phyloP scores from a whole-genome alignment of 2,797 vertebrate genomes.

The Artibeus jamaicensis region DNA sequence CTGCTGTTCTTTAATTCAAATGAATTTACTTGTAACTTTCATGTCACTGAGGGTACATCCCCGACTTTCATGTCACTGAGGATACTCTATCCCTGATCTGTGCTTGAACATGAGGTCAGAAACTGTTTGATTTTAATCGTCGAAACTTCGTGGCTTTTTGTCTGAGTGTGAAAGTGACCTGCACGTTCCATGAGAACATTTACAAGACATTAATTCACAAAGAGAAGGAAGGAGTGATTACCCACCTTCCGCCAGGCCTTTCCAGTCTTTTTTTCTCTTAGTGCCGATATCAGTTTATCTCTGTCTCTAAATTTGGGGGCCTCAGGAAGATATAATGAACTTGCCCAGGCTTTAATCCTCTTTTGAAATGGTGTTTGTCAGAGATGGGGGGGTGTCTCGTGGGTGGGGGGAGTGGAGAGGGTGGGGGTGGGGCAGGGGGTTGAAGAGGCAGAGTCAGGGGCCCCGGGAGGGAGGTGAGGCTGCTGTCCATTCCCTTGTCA shows the following conservation, averaged over 20 bases:
- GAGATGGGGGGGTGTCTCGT: not conserved
- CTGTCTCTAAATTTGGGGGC: not conserved
- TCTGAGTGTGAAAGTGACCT: not conserved
- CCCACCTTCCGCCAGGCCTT: not conserved
- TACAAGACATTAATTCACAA: not conserved
- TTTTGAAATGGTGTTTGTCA: not conserved
- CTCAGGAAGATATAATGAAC: not conserved
- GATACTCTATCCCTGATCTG: not conserved
- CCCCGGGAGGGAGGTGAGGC: not conserved
- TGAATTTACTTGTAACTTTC: conserved; percentile 5
- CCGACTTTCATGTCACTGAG: not conserved
- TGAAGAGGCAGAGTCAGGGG: not conserved
- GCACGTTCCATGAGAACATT: not conserved
- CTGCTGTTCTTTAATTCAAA: not conserved
- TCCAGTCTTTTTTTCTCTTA: not conserved
- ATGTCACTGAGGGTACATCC: not conserved
- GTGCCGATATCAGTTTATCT: not conserved
- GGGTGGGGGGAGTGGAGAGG: no score
- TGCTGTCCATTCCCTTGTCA: not conserved
- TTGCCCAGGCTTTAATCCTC: not conserved
- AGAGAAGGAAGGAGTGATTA: not conserved
- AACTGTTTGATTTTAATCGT: not conserved
- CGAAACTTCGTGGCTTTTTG: not conserved
- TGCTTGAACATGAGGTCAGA: not conserved
- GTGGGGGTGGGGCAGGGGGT: not conserved